These are phyloP conservation scores for Andinoacara biseriatus DNA, from an alignment of 2,113 vertebrate species.

Conservation along the genomic window DNA sequence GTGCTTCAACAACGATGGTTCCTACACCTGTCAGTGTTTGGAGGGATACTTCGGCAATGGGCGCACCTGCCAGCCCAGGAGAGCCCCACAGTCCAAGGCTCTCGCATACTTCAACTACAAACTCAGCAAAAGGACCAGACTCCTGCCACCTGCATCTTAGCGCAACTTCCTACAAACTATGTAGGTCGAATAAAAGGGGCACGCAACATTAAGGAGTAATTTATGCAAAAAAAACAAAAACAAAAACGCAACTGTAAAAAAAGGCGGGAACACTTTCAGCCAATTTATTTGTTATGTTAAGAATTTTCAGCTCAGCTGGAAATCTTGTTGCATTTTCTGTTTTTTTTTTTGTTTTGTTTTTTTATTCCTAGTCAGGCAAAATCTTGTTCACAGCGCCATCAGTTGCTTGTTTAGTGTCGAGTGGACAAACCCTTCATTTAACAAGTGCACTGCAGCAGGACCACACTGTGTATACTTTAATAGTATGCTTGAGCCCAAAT, in stretches of 20 bases:
- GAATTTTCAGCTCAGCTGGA: not conserved
- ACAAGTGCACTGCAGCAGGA: not conserved
- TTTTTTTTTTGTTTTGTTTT: accelerated
- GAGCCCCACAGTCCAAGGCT: conserved; percentile 61
- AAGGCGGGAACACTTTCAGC: not conserved
- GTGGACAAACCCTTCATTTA: conserved; percentile 6
- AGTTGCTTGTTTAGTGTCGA: conserved; percentile 25
- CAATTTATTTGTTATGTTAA: not conserved
- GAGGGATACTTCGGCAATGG: conserved; percentile 67
- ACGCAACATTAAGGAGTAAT: not conserved
- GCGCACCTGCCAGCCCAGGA: conserved; percentile 72
- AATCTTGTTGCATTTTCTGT: not conserved
- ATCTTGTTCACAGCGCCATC: not conserved
- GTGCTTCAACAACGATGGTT: conserved; percentile 77
- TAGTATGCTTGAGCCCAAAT: conserved; percentile 15
- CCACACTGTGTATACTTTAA: conserved; percentile 25
- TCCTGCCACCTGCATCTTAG: conserved; percentile 12
- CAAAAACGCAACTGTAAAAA: not conserved
- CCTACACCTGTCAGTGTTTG: conserved; percentile 74
- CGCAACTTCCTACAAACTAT: not conserved
- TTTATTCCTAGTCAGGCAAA: not conserved
- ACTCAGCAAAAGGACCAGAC: conserved; percentile 66
- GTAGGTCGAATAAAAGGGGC: not conserved
- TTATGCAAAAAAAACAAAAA: not conserved
- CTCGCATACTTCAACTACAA: conserved; percentile 74